Conservation (phyloP, 1,140 invertebrate genomes). For the Antheraea pernyi region DNA sequence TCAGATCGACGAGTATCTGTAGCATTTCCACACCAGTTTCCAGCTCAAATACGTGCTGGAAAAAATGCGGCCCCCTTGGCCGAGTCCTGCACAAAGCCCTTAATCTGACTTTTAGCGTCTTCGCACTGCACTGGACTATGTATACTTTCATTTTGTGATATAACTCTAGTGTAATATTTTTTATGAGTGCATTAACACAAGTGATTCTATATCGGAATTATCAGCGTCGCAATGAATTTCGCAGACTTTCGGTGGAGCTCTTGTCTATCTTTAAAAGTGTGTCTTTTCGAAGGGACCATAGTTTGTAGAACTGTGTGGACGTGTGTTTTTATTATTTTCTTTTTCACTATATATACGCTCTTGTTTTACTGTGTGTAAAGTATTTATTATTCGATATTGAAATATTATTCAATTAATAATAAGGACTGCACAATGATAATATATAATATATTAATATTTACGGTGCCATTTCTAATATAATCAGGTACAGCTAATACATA, state of each 20-base stretch:
- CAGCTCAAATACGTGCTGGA: slow-evolving; percentile 73
- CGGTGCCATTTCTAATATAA: slow-evolving; percentile 63
- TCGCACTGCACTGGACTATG: slow-evolving; percentile 37
- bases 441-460: slow-evolving; percentile 36
- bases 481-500: background rate
- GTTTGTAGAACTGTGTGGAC: slow-evolving; percentile 30
- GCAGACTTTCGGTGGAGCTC: slow-evolving; percentile 39
- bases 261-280: slow-evolving; percentile 42
- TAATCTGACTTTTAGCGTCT: slow-evolving; percentile 29
- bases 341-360: slow-evolving; percentile 37
- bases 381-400: slow-evolving; percentile 34
- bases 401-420: slow-evolving; percentile 43
- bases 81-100: slow-evolving; percentile 60
- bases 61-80: slow-evolving; percentile 67
- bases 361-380: slow-evolving; percentile 48
- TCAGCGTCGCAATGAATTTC: slow-evolving; percentile 48
- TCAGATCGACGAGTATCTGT: slow-evolving; percentile 78
- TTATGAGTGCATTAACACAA: background rate
- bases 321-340: slow-evolving; percentile 41
- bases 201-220: slow-evolving; percentile 24
- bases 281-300: slow-evolving; percentile 72
- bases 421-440: slow-evolving; percentile 69
- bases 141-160: slow-evolving; percentile 37
- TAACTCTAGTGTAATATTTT: slow-evolving; percentile 31
- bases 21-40: slow-evolving; percentile 75